A percentile compares a stretch with the other conserved stretches of the same genome.
phyloP scores from a whole-genome alignment of 53 echinoderm and acorn worm species.

The Arbacia lixula region DNA sequence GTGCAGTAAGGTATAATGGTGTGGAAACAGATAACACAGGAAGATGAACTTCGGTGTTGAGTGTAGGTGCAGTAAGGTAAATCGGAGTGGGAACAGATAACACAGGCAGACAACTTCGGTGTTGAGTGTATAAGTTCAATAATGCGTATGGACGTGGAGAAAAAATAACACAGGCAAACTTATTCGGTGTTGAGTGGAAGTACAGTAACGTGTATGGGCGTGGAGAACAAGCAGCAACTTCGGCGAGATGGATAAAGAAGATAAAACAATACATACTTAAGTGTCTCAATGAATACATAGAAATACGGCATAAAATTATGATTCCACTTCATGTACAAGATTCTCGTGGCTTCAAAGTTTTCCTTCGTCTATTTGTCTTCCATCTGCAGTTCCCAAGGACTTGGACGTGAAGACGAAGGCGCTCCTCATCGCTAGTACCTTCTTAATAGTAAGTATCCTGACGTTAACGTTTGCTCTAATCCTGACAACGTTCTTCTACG shows the following conservation, averaged over 20 bases:
- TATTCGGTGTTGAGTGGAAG: no score
- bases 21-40: conserved; percentile 21
- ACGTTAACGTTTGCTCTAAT: neutral
- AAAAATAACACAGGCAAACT: no score
- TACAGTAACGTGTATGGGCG: no score
- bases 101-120: conserved; percentile 44
- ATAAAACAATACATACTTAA: no score
- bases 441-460: conserved; percentile 28
- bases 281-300: no score
- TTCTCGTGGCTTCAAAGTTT: neutral
- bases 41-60: conserved; percentile 33
- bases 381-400: conserved; percentile 28
- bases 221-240: no score
- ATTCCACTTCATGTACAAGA: no score
- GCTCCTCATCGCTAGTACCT: conserved; percentile 25
- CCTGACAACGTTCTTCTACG: neutral
- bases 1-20: neutral
- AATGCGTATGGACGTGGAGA: no score
- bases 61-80: conserved; percentile 18
- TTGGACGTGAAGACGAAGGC: conserved; percentile 40
- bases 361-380: neutral
- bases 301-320: no score
- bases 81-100: conserved; percentile 13
- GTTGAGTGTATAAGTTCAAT: conserved; percentile 27
- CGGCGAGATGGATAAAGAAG: no score